A percentile compares a stretch with the other conserved stretches of the same genome.
phyloP scores from a whole-genome alignment of 2,113 vertebrate genomes.

The Cygnus atratus region DNA sequence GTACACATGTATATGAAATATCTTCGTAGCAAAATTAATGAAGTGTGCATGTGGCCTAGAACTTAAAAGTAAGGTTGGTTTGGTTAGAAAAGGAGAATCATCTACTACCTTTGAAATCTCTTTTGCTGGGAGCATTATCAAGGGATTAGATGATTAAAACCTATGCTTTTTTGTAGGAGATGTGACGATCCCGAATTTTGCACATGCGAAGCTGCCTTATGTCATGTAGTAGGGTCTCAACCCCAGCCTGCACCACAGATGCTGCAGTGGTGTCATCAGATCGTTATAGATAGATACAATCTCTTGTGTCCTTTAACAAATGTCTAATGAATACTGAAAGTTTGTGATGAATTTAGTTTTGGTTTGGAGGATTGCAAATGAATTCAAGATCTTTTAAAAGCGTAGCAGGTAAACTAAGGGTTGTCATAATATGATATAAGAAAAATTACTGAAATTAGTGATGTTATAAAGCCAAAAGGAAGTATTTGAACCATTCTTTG shows the following conservation, averaged over 20 bases:
- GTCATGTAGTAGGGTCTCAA: accelerated
- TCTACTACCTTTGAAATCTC: background rate
- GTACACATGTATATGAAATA: background rate
- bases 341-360: background rate
- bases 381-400: background rate
- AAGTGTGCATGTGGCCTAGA: background rate
- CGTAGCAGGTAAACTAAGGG: background rate
- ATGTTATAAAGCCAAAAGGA: background rate
- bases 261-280: background rate
- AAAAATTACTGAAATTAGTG: background rate
- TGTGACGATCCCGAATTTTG: background rate
- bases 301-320: background rate
- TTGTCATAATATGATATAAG: background rate
- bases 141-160: background rate
- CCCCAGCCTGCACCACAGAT: background rate
- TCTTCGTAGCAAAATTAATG: background rate
- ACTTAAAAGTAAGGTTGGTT: background rate
- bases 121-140: background rate
- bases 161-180: background rate
- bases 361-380: background rate
- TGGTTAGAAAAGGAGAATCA: background rate
- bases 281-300: background rate
- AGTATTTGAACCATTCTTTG: background rate
- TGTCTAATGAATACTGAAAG: background rate
- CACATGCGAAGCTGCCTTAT: accelerated